Conservation (phyloP, 1,140 invertebrate species). For the Venturia canescens region DNA sequence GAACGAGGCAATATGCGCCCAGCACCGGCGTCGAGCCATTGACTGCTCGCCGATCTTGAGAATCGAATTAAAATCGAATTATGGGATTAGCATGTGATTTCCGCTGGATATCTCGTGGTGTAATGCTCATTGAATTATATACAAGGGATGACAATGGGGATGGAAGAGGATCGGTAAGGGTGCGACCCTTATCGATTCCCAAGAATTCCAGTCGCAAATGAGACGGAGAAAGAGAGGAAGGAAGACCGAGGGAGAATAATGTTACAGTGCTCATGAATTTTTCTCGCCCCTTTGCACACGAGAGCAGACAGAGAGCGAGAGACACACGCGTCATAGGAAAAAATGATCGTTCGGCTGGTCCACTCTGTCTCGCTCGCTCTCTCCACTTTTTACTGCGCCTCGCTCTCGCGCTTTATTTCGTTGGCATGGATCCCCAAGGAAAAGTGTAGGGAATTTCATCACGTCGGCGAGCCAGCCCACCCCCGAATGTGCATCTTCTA, state of each 20-base stretch:
- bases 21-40: neutral
- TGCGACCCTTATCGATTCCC: conserved; percentile 13
- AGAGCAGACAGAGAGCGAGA: neutral
- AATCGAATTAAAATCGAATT: conserved; percentile 76
- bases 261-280: conserved; percentile 70
- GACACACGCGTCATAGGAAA: conserved; percentile 42
- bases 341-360: conserved; percentile 60
- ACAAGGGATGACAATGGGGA: conserved; percentile 50
- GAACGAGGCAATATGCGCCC: conserved; percentile 14
- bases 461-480: neutral
- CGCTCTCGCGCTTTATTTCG: neutral
- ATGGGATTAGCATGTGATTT: conserved; percentile 68
- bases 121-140: conserved; percentile 48
- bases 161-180: conserved; percentile 55
- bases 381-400: neutral
- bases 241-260: neutral
- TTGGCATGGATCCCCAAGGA: conserved; percentile 12
- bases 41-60: neutral
- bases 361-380: conserved; percentile 52
- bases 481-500: conserved; percentile 56
- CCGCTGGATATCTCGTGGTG: conserved; percentile 46
- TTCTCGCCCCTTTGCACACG: conserved; percentile 48
- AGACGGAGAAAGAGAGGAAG: neutral
- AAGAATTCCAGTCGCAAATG: neutral
- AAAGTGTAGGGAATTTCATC: neutral